These are phyloP conservation scores for Ambastaia sidthimunki DNA, from an alignment of 2,797 vertebrate genomes.

Conservation along the genomic window DNA sequence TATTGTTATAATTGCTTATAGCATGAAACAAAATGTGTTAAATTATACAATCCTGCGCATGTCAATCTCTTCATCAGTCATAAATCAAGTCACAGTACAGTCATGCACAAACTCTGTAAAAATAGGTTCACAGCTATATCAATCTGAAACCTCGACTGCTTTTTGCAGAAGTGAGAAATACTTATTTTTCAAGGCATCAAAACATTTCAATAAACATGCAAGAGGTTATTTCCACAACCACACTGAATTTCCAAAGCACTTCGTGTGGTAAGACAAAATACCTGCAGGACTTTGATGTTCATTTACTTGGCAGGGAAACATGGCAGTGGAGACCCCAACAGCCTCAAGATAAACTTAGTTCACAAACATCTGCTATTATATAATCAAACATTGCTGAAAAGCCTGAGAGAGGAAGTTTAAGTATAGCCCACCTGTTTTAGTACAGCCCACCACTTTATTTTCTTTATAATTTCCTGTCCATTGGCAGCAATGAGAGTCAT, in stretches of 20 bases:
- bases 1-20: neutral
- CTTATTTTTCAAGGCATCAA: neutral
- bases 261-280: constrained; percentile 41
- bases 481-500: neutral
- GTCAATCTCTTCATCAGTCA: constrained; percentile 3
- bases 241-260: constrained; percentile 44
- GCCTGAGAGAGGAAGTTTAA: neutral
- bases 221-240: constrained; percentile 26
- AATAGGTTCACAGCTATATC: constrained; percentile 24
- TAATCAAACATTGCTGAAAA: neutral
- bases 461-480: neutral
- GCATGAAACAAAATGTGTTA: neutral
- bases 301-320: constrained; percentile 55
- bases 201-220: constrained; percentile 38
- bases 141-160: neutral
- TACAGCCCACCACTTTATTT: neutral
- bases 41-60: neutral
- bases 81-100: constrained; percentile 22
- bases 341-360: constrained; percentile 40
- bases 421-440: neutral
- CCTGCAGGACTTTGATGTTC: constrained; percentile 19
- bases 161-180: constrained; percentile 8
- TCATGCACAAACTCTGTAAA: constrained; percentile 7
- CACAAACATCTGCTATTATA: constrained; percentile 1
- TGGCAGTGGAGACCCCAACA: constrained; percentile 71